Evolutionary conservation across 2,797 vertebrate genomes (phyloP).

Genomic region (Tenualosa ilisha): DNA sequence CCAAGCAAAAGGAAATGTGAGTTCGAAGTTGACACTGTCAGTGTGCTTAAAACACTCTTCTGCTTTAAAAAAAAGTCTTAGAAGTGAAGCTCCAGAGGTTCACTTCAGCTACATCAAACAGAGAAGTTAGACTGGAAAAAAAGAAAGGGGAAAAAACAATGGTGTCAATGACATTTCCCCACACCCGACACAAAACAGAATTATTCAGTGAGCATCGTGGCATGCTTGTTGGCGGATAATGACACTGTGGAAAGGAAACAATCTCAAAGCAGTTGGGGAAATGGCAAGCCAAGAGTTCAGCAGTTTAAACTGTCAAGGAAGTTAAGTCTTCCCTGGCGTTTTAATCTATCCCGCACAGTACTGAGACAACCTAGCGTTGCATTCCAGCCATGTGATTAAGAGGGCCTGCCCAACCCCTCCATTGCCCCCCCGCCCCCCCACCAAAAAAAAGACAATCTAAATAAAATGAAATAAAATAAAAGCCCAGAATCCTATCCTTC

Average conservation of each 20-base stretch:
- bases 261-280: constrained; percentile 72
- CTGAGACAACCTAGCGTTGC: constrained; percentile 39
- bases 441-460: background rate
- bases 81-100: constrained; percentile 68
- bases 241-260: constrained; percentile 74
- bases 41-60: constrained; percentile 64
- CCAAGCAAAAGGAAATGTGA: constrained; percentile 43
- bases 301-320: constrained; percentile 72
- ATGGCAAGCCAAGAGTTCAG: constrained; percentile 65
- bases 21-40: constrained; percentile 58
- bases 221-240: constrained; percentile 72
- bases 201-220: constrained; percentile 75
- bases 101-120: constrained; percentile 76
- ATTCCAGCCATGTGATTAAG: constrained; percentile 46
- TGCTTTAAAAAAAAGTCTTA: constrained; percentile 65
- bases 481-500: background rate
- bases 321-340: constrained; percentile 73
- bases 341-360: constrained; percentile 66
- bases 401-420: constrained; percentile 38
- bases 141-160: constrained; percentile 66
- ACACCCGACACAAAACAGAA: constrained; percentile 79
- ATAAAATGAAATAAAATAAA: constrained; percentile 15
- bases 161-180: constrained; percentile 74
- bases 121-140: constrained; percentile 40
- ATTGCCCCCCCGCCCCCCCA: background rate